Base-by-base conservation (phyloP, 2,113 vertebrate species). In the Pachyramphus minor region DNA sequence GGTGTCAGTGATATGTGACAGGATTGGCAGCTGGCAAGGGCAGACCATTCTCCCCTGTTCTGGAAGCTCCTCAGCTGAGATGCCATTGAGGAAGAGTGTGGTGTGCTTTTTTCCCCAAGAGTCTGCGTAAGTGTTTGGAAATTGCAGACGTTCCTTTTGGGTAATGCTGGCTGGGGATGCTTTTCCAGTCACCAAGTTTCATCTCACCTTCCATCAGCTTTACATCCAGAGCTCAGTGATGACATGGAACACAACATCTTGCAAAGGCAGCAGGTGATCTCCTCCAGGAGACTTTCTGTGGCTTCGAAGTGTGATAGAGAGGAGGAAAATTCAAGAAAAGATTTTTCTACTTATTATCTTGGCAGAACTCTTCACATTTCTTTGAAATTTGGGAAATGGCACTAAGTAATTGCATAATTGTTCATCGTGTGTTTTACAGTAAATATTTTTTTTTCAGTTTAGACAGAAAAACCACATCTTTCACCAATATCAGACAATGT, bases 1-100 rank as follows among this genome's bases (percentile, higher is more conserved):
- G 23, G 3, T 35, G 15, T 12, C 1, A 2, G 37, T 44, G 67
- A 41, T 1, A 4, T 11, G 59, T 8, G 14, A 11, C 9, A 19
- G 1, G 3, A 9, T 53, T 55, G 66, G 52, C 39, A 45, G 28
- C 39, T 75, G 62, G n/a, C 45, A 41, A 82, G 58, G 33, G n/a
- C 16, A 62, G 14, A 47, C 11, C n/a, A 41, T 16, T 67, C 53
- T 82, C 3, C 16, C 1, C 11, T 1, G 3, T 25, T 68, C 25
- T 22, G 6, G 21, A 35, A 44, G 14, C 9, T 41, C 53, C 31
- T 63, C 12, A 5, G 18, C 1, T 28, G 2, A 60, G 31, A 16
- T 44, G 14, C 52, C 11, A 2, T 16, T 4, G 3, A 74, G 35
- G 30, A 64, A 14, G 45, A 66, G 7, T 5, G 25, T 20, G 42